These are phyloP conservation scores for Myotis vivesi DNA, from an alignment of 2,797 vertebrate species.

Conservation along the genomic window DNA sequence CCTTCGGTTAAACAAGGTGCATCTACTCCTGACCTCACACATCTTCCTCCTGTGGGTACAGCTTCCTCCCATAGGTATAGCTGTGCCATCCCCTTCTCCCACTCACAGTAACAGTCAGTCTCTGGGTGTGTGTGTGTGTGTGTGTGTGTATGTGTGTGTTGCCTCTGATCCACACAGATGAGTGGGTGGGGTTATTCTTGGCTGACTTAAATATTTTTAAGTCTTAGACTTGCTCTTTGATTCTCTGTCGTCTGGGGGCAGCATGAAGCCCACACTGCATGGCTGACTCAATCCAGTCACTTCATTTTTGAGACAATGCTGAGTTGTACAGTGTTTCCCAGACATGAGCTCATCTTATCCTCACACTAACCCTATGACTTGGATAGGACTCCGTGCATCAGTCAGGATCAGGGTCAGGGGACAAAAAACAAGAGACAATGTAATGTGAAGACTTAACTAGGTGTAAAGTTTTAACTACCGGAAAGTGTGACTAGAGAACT, in stretches of 20 bases:
- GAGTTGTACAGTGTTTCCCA: background rate
- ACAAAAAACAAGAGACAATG: slow-evolving; percentile 6
- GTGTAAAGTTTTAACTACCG: background rate
- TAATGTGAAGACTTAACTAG: background rate
- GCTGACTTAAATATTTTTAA: slow-evolving; percentile 32
- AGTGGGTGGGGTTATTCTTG: background rate
- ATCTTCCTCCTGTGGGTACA: background rate
- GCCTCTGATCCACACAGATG: background rate
- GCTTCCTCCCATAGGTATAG: background rate
- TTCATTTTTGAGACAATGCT: slow-evolving; percentile 11
- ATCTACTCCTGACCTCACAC: background rate
- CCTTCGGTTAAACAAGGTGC: background rate
- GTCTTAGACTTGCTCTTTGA: background rate
- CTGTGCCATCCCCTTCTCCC: background rate
- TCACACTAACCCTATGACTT: slow-evolving; percentile 19
- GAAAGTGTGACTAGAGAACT: background rate
- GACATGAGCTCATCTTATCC: slow-evolving; percentile 53
- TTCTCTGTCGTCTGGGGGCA: background rate
- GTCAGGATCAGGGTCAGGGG: background rate
- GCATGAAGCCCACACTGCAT: background rate
- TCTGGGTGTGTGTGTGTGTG: background rate
- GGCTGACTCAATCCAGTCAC: background rate
- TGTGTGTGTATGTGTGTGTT: background rate
- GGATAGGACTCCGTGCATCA: background rate
- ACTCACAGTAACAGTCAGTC: too few relatives aligned